Conservation (phyloP, 2,113 vertebrate genomes). For the Sinocyclocheilus grahami region DNA sequence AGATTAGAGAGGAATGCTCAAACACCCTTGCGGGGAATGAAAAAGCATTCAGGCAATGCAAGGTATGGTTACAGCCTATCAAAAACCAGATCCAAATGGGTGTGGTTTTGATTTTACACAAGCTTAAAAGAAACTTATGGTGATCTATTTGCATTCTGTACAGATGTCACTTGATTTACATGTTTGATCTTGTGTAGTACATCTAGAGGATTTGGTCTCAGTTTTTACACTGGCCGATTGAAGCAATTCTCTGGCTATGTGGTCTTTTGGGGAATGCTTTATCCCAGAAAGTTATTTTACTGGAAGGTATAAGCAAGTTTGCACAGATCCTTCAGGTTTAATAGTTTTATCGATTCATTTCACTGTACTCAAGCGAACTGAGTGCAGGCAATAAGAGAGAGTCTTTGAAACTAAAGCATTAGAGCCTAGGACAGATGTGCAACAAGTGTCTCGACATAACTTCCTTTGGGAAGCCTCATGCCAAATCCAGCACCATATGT, state of each 20-base stretch:
- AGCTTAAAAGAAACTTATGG: conserved; percentile 29
- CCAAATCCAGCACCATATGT: conserved; percentile 44
- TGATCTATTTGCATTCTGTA: too few relatives aligned
- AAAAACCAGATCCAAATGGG: conserved; percentile 26
- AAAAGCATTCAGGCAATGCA: conserved; percentile 51
- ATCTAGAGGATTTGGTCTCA: neutral
- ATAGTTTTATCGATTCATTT: conserved; percentile 32
- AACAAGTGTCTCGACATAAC: conserved; percentile 67
- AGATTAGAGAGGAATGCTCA: conserved; percentile 50
- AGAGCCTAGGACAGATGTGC: conserved; percentile 62
- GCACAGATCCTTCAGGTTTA: conserved; percentile 26
- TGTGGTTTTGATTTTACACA: conserved; percentile 30
- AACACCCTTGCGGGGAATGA: conserved; percentile 28
- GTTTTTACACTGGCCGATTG: neutral
- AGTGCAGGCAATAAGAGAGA: neutral
- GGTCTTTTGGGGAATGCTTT: neutral
- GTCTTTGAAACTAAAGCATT: conserved; percentile 23
- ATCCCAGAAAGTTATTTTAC: neutral
- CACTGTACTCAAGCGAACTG: neutral
- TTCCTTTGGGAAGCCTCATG: conserved; percentile 48
- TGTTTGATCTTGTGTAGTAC: neutral
- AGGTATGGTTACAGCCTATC: conserved; percentile 46
- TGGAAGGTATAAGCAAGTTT: conserved; percentile 33
- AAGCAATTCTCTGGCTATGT: neutral
- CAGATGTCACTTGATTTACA: too few relatives aligned